A percentile compares a stretch with the other conserved stretches of the same genome.
Evolutionary conservation across 2,797 vertebrate genomes (phyloP).

Genomic region (Sebastes steindachneri): DNA sequence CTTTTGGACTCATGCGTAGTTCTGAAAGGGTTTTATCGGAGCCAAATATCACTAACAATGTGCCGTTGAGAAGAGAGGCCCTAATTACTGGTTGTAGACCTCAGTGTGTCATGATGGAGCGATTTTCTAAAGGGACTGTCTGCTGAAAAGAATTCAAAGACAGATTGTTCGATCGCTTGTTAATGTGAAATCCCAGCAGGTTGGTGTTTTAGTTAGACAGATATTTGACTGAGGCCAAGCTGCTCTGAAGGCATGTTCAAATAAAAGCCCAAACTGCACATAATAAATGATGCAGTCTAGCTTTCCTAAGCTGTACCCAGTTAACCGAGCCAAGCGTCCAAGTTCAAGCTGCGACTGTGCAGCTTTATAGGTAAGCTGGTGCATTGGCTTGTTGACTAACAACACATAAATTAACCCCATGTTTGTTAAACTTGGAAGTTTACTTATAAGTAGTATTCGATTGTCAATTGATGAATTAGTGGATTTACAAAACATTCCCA

Average conservation of each 20-base stretch:
- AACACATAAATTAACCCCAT: neutral
- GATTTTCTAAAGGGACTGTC: constrained; percentile 20
- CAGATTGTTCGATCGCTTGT: constrained; percentile 23
- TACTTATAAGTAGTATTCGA: neutral
- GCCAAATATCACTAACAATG: constrained; percentile 41
- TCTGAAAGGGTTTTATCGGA: constrained; percentile 32
- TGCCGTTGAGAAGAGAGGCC: constrained; percentile 3
- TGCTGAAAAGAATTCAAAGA: constrained; percentile 14
- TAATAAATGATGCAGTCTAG: neutral
- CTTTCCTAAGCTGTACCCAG: neutral
- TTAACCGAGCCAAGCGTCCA: neutral
- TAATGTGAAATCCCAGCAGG: constrained; percentile 21
- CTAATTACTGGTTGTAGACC: constrained; percentile 38
- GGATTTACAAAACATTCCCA: neutral
- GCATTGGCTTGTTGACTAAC: neutral
- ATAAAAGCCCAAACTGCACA: neutral
- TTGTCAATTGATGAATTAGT: neutral
- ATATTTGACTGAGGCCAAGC: constrained; percentile 9
- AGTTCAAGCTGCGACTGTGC: neutral
- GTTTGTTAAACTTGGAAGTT: no score
- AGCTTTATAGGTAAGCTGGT: neutral
- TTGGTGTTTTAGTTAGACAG: constrained; percentile 16
- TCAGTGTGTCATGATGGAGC: neutral
- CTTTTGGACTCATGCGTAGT: constrained; percentile 42
- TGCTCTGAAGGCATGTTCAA: neutral